phyloP scores from a whole-genome alignment of 2,113 vertebrate genomes.

The Jacana jacana region DNA sequence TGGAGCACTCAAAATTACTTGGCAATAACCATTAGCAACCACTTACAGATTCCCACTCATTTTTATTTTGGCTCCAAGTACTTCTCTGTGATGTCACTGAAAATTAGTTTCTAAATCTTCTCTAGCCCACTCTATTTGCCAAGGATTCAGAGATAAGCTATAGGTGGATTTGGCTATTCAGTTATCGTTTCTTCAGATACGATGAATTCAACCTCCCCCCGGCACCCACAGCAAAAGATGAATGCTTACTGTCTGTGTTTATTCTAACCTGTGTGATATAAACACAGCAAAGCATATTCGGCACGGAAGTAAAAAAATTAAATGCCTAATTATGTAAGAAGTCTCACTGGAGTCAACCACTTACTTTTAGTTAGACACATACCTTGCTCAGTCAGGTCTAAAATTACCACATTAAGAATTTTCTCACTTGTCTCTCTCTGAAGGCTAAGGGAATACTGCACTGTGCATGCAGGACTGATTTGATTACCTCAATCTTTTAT shows the following conservation, averaged over 20 bases:
- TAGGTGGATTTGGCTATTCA: background rate
- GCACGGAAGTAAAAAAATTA: background rate
- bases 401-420: conserved; percentile 25
- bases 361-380: conserved; percentile 6
- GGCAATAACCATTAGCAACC: background rate
- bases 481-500: conserved; percentile 17
- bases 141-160: background rate
- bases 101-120: conserved; percentile 6
- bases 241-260: background rate
- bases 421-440: background rate
- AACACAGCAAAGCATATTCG: background rate
- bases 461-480: background rate
- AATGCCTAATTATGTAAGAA: background rate
- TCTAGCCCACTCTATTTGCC: background rate
- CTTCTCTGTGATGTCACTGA: background rate
- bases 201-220: background rate
- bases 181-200: background rate
- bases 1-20: background rate
- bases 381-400: conserved; percentile 40
- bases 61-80: background rate
- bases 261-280: background rate
- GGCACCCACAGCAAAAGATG: background rate
- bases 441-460: background rate
- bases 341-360: background rate
- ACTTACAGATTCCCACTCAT: background rate